phyloP scores from a whole-genome alignment of 2,888 invertebrate species.

The Conus canariensis region DNA sequence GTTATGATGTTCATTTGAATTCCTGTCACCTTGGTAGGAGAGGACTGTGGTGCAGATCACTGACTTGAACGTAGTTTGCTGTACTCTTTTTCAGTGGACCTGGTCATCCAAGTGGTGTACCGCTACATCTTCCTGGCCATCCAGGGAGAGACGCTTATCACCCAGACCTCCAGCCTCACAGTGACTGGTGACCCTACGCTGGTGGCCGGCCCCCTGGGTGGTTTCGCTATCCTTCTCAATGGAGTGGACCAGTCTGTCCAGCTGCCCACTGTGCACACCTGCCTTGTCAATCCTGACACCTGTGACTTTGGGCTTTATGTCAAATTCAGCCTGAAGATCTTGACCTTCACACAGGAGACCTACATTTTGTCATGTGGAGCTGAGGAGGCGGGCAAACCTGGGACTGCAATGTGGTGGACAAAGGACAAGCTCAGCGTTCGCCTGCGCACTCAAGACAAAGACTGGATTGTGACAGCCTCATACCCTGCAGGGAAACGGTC shows the following conservation, averaged over 20 bases:
- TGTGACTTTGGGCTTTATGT: conserved; percentile 54
- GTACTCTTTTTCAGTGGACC: conserved; percentile 35
- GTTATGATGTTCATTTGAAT: too few relatives aligned
- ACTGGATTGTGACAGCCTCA: conserved; percentile 49
- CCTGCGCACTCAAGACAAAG: conserved; percentile 45
- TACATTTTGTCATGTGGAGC: conserved; percentile 54
- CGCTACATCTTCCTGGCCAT: conserved; percentile 59
- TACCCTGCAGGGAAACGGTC: background rate
- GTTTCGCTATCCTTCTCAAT: conserved; percentile 52
- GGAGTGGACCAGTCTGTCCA: conserved; percentile 50
- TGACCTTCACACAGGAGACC: conserved; percentile 44
- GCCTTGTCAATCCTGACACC: conserved; percentile 49
- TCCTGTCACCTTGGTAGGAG: too few relatives aligned
- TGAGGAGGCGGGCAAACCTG: conserved; percentile 43
- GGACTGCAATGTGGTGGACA: conserved; percentile 53
- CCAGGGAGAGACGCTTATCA: conserved; percentile 57
- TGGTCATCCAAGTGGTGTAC: conserved; percentile 44
- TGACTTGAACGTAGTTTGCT: too few relatives aligned
- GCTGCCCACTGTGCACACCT: conserved; percentile 30
- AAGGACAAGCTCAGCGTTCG: conserved; percentile 49
- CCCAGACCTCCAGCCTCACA: conserved; percentile 61
- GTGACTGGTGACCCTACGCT: conserved; percentile 57
- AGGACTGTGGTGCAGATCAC: too few relatives aligned
- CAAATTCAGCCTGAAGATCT: conserved; percentile 53
- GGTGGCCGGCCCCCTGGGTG: conserved; percentile 49